phyloP scores from a whole-genome alignment of 2,797 vertebrate genomes.

The Sarcophilus harrisii region DNA sequence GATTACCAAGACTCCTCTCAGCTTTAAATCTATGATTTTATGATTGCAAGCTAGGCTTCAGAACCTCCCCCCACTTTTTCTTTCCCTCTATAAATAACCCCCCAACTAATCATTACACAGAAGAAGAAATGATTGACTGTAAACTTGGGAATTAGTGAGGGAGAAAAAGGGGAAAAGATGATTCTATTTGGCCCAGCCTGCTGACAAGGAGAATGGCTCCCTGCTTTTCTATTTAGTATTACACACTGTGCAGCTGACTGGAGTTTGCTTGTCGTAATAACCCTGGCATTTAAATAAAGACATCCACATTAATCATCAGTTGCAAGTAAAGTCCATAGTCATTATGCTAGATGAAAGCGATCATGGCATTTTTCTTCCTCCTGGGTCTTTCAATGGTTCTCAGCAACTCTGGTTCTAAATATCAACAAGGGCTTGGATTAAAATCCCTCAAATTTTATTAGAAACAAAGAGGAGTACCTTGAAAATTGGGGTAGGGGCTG shows the following conservation, averaged over 20 bases:
- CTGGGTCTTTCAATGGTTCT: conserved; percentile 28
- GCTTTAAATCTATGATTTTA: no score
- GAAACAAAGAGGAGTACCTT: conserved; percentile 43
- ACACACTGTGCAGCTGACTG: not conserved
- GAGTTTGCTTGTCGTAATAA: conserved; percentile 44
- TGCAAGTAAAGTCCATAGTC: conserved; percentile 48
- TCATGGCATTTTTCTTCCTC: not conserved
- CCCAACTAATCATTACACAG: conserved; percentile 16
- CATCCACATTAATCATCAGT: conserved; percentile 50
- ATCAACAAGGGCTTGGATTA: conserved; percentile 12
- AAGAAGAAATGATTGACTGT: conserved; percentile 43
- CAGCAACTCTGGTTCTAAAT: conserved; percentile 43
- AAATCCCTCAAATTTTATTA: conserved; percentile 53
- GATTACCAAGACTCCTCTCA: not conserved
- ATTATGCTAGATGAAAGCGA: conserved; percentile 37
- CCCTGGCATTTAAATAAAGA: conserved; percentile 59
- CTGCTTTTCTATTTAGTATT: conserved; percentile 27
- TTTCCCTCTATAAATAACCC: not conserved
- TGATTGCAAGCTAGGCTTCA: not conserved
- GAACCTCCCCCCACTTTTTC: not conserved
- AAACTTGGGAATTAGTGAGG: conserved; percentile 3
- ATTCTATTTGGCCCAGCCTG: not conserved
- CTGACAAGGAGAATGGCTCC: conserved; percentile 10
- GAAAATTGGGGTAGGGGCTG: conserved; percentile 52
- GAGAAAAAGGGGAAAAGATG: not conserved